Conservation (phyloP, 2,888 invertebrate species). For the Hirtodrosophila alboralis region DNA sequence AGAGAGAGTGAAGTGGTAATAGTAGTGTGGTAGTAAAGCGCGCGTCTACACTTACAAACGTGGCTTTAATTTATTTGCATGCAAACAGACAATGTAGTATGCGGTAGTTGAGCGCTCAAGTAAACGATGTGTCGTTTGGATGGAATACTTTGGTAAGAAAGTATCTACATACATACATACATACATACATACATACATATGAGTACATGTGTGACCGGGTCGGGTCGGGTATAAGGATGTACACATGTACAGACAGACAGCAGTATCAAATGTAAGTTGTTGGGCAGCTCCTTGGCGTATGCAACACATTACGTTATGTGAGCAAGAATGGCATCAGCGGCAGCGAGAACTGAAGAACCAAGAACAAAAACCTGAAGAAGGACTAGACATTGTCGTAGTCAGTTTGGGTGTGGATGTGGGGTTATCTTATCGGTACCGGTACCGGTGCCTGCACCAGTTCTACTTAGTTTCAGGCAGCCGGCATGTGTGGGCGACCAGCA, state of each 20-base stretch:
- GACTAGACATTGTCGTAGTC: conserved; percentile 1
- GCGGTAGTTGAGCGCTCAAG: conserved; percentile 23
- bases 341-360: conserved; percentile 3
- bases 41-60: conserved; percentile 26
- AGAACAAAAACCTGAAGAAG: neutral
- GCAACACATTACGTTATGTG: conserved; percentile 36
- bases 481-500: conserved; percentile 25
- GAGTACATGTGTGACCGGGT: neutral
- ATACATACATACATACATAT: neutral
- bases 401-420: conserved; percentile 7
- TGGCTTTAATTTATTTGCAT: conserved; percentile 61
- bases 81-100: conserved; percentile 48
- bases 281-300: conserved; percentile 21
- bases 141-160: conserved; percentile 10
- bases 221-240: neutral
- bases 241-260: neutral
- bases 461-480: conserved; percentile 5
- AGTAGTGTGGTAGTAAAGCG: conserved; percentile 23
- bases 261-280: conserved; percentile 18
- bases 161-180: neutral
- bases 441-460: conserved; percentile 21
- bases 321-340: conserved; percentile 21
- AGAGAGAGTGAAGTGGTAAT: no score
- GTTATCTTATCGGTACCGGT: conserved; percentile 34
- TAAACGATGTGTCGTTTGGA: conserved; percentile 22